Evolutionary conservation across 2,113 vertebrate species (phyloP).

Genomic region (Pomatorhinus ruficollis): DNA sequence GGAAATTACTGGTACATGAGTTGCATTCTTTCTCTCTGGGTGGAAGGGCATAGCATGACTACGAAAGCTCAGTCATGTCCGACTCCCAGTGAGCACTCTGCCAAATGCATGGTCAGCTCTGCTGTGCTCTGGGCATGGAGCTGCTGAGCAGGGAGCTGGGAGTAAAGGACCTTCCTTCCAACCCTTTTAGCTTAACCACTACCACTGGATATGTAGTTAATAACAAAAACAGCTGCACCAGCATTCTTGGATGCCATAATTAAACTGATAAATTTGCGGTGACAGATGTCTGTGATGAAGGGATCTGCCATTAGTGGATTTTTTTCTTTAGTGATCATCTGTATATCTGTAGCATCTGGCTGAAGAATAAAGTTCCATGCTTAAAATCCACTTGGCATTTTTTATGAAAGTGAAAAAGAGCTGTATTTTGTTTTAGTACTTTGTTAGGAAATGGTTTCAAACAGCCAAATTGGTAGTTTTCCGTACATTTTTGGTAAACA

Average conservation of each 20-base stretch:
- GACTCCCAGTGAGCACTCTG: background rate
- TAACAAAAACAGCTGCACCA: background rate
- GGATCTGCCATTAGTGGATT: background rate
- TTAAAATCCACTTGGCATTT: background rate
- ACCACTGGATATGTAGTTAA: background rate
- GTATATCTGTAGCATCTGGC: background rate
- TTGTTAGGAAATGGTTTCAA: conserved; percentile 4
- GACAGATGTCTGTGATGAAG: background rate
- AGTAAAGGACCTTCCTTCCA: background rate
- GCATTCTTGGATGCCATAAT: background rate
- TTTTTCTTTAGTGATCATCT: background rate
- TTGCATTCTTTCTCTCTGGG: background rate
- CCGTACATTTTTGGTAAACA: background rate
- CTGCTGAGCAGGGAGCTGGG: background rate
- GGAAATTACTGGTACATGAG: background rate
- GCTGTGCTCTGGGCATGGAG: background rate
- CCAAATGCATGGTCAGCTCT: background rate
- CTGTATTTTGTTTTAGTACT: conserved; percentile 21
- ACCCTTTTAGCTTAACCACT: background rate
- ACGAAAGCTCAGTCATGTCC: background rate
- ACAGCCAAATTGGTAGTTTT: background rate
- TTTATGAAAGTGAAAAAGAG: background rate
- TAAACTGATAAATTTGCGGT: background rate
- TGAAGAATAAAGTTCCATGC: background rate
- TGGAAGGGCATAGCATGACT: background rate